phyloP scores from a whole-genome alignment of 2,888 invertebrate genomes.

The Plusia festucae region DNA sequence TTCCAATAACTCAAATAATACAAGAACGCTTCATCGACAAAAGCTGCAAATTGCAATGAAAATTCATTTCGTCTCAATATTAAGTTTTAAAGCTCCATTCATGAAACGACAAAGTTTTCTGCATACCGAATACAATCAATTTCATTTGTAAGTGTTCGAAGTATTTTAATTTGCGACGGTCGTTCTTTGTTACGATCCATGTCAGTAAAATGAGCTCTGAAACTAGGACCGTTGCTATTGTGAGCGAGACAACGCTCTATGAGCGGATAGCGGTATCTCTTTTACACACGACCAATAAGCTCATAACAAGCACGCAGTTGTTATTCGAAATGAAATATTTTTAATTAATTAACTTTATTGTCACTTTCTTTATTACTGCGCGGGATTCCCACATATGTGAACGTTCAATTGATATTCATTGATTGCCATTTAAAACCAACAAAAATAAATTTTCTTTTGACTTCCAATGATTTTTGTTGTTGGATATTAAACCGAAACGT shows the following conservation, averaged over 20 bases:
- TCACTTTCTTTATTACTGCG: background rate
- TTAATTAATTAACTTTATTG: slow-evolving; percentile 3
- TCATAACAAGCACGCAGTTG: too few relatives aligned
- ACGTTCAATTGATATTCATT: background rate
- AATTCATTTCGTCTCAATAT: background rate
- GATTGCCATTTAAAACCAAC: background rate
- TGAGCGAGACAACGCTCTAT: too few relatives aligned
- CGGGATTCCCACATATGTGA: background rate
- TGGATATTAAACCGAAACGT: too few relatives aligned
- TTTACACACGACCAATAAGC: too few relatives aligned
- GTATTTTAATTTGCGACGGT: slow-evolving; percentile 2
- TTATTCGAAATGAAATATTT: background rate
- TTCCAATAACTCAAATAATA: background rate
- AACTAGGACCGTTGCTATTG: too few relatives aligned
- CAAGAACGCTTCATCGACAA: background rate
- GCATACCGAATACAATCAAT: background rate
- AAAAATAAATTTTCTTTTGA: too few relatives aligned
- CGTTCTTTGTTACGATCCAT: background rate
- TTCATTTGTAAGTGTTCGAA: background rate
- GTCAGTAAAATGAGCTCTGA: too few relatives aligned
- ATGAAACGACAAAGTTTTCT: background rate
- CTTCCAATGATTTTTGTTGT: too few relatives aligned
- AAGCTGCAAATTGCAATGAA: background rate
- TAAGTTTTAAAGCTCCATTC: background rate
- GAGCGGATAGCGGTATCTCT: too few relatives aligned